Conservation (phyloP, 2,888 invertebrate genomes). For the Melolontha melolontha region DNA sequence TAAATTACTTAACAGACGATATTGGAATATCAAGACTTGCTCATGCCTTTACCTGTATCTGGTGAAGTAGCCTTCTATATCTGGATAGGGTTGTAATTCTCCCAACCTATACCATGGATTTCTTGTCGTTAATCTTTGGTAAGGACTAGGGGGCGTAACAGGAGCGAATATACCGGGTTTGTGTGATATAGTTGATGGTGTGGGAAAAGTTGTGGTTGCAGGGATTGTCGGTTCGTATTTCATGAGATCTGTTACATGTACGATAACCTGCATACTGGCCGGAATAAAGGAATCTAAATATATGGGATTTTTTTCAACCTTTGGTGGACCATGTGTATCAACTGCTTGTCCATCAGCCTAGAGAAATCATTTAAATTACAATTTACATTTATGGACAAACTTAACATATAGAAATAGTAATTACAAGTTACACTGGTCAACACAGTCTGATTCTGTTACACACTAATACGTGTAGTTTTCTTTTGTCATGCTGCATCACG, state of each 20-base stretch:
- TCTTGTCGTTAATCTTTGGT: conserved; percentile 25
- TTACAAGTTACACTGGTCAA: no score
- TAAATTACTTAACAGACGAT: neutral
- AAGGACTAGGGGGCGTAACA: conserved; percentile 61
- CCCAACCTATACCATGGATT: conserved; percentile 22
- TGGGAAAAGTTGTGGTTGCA: conserved; percentile 56
- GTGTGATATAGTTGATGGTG: conserved; percentile 60
- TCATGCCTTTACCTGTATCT: conserved; percentile 9
- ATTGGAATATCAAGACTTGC: neutral
- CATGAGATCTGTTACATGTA: conserved; percentile 73
- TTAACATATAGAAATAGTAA: no score
- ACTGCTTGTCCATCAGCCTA: conserved; percentile 34
- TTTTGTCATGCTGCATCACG: no score
- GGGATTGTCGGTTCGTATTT: conserved; percentile 66
- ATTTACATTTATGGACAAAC: no score
- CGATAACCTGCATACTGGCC: conserved; percentile 76
- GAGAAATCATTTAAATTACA: no score
- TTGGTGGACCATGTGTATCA: conserved; percentile 53
- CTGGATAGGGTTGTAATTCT: neutral
- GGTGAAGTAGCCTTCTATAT: conserved; percentile 11
- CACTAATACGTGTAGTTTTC: no score
- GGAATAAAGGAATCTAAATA: conserved; percentile 74
- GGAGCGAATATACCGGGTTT: conserved; percentile 71
- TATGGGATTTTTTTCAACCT: conserved; percentile 66
- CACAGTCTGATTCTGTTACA: no score